phyloP scores from a whole-genome alignment of 2,888 invertebrate species.

The Bursaphelenchus okinawaensis region DNA sequence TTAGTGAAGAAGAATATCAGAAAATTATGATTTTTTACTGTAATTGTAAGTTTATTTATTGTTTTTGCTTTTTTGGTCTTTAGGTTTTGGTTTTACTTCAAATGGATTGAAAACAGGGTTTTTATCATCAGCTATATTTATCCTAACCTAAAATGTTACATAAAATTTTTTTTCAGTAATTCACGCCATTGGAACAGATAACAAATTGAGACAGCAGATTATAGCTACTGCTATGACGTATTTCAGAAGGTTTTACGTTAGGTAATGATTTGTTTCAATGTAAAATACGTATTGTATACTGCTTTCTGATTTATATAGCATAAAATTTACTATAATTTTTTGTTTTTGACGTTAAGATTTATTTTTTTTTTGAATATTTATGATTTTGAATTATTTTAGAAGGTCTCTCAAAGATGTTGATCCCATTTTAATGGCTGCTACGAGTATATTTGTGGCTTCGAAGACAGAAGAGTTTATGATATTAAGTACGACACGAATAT shows the following conservation, averaged over 20 bases:
- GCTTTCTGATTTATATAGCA: too few species aligned
- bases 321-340: too few species aligned
- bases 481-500: constrained; percentile 83
- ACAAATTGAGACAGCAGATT: constrained; percentile 77
- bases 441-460: constrained; percentile 90
- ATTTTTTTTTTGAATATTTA: too few species aligned
- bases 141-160: neutral
- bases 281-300: too few species aligned
- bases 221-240: constrained; percentile 99
- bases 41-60: constrained; percentile 66
- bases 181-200: constrained; percentile 79
- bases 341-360: too few species aligned
- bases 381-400: constrained; percentile 62
- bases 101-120: too few species aligned
- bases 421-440: constrained; percentile 88
- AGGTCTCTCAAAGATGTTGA: constrained; percentile 95
- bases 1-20: constrained; percentile 86
- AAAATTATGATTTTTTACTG: constrained; percentile 97
- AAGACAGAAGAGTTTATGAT: constrained; percentile 96
- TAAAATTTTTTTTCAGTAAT: constrained; percentile 66
- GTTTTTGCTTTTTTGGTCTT: constrained; percentile 41
- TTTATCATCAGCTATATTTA: too few species aligned
- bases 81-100: neutral
- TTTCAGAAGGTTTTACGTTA: constrained; percentile 87
- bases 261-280: constrained; percentile 45